Evolutionary conservation across 2,797 vertebrate species (phyloP).

Genomic region (Pampus argenteus): DNA sequence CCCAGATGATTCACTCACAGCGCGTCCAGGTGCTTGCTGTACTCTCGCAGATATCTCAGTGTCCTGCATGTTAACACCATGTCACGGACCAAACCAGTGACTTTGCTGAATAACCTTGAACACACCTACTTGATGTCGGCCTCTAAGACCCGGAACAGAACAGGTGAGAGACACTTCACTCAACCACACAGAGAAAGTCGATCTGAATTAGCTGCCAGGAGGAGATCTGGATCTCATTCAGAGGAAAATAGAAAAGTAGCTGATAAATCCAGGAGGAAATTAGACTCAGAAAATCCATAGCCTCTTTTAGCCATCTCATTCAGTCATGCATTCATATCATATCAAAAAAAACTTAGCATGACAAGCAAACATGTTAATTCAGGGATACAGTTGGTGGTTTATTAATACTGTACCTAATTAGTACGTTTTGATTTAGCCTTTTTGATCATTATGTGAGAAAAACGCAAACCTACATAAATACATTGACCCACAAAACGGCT

Average conservation of each 20-base stretch:
- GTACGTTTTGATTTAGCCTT: background rate
- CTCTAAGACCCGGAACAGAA: constrained; percentile 19
- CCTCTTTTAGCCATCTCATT: constrained; percentile 14
- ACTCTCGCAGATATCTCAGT: background rate
- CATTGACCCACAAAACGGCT: constrained; percentile 1
- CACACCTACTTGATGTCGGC: constrained; percentile 1
- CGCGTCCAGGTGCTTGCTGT: background rate
- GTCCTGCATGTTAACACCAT: background rate
- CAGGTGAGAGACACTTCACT: constrained; percentile 37
- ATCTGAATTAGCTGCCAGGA: constrained; percentile 30
- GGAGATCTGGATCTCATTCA: constrained; percentile 36
- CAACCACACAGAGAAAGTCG: constrained; percentile 25
- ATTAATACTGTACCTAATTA: background rate
- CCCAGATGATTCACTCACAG: background rate
- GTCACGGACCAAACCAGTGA: background rate
- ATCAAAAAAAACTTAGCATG: background rate
- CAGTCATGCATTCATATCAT: background rate
- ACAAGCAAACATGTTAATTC: background rate
- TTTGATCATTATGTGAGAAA: background rate
- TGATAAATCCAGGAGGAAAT: constrained; percentile 18
- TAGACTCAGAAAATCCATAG: constrained; percentile 11
- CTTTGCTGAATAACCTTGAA: constrained; percentile 29
- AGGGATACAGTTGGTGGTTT: background rate
- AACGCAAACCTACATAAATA: background rate
- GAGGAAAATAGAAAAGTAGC: constrained; percentile 18